These are phyloP conservation scores for Chlorocebus sabaeus DNA, from an alignment of 2,113 vertebrate species.

Conservation along the genomic window DNA sequence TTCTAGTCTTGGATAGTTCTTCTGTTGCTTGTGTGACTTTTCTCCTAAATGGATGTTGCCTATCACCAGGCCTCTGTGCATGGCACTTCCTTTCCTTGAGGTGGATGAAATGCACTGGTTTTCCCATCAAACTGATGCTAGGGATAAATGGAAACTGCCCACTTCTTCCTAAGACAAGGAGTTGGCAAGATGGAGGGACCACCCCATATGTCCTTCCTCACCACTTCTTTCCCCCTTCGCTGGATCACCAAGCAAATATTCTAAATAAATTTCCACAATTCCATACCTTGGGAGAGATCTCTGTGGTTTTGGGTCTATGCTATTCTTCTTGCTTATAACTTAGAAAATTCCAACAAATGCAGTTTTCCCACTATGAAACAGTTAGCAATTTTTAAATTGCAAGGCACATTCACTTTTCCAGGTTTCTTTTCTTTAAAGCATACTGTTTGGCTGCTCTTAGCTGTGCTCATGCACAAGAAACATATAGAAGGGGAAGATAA, in stretches of 20 bases:
- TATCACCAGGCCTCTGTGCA: neutral
- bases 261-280: neutral
- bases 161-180: neutral
- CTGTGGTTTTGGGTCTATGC: neutral
- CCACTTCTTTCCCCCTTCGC: neutral
- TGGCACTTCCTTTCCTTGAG: slow-evolving; percentile 18
- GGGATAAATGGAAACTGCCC: neutral
- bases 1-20: neutral
- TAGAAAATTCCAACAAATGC: slow-evolving; percentile 23
- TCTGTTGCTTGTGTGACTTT: slow-evolving; percentile 1
- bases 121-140: neutral
- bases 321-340: neutral
- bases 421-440: slow-evolving; percentile 23
- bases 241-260: neutral
- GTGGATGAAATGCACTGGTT: neutral
- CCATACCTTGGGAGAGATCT: neutral
- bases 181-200: neutral
- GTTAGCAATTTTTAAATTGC: slow-evolving; percentile 30
- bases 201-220: neutral
- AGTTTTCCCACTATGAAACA: neutral
- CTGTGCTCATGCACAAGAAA: neutral
- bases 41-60: slow-evolving; percentile 16
- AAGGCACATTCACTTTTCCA: neutral
- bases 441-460: slow-evolving; percentile 10
- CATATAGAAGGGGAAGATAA: neutral